A percentile compares a stretch with the other conserved stretches of the same genome.
phyloP scores from a whole-genome alignment of 2,888 invertebrate species.

The Tachina fera region DNA sequence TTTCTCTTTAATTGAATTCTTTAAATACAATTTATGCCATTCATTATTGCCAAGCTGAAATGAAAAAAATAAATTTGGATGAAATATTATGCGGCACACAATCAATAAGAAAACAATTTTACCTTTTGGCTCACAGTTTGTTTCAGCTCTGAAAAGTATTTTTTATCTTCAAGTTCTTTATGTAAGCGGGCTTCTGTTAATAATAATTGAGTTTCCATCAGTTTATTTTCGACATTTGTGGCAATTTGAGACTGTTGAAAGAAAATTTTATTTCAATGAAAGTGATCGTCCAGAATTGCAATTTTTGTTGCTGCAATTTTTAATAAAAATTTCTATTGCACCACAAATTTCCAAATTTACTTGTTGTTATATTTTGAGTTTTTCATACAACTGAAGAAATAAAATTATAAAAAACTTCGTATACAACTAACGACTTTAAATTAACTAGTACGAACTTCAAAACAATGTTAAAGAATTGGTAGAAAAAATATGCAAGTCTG shows the following conservation, averaged over 20 bases:
- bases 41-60: constrained; percentile 56
- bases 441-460: too few relatives aligned
- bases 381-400: too few relatives aligned
- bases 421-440: too few relatives aligned
- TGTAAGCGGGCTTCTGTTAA: constrained; percentile 14
- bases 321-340: too few relatives aligned
- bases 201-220: not conserved
- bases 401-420: too few relatives aligned
- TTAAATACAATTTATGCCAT: constrained; percentile 69
- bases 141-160: constrained; percentile 41
- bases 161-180: constrained; percentile 33
- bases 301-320: too few relatives aligned
- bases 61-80: not conserved
- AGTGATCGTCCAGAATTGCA: too few relatives aligned
- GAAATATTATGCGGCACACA: not conserved
- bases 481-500: too few relatives aligned
- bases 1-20: constrained; percentile 57
- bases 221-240: constrained; percentile 21
- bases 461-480: too few relatives aligned
- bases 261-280: not conserved
- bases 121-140: constrained; percentile 56
- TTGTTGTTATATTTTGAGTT: too few relatives aligned
- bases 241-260: constrained; percentile 62
- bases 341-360: too few relatives aligned
- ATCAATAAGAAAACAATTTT: not conserved